Base-by-base conservation (phyloP, 2,888 invertebrate genomes). In the Morpho helenor region DNA sequence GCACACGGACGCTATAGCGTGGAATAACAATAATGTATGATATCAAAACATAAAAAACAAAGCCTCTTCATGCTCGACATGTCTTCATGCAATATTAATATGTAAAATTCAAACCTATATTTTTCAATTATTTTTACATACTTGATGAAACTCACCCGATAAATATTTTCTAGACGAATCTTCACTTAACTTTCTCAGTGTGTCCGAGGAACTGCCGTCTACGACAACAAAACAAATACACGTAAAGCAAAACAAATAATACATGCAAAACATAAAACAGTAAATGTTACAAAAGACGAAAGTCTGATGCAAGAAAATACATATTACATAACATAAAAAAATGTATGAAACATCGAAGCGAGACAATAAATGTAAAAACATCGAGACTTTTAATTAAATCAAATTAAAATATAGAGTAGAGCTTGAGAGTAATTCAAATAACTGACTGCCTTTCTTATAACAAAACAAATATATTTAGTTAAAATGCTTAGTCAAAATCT, bases 101-200 rank as follows among this genome's bases (percentile, higher is more conserved):
- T 58, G 51, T 55, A 41, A 44, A 52, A 57, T 9, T 56, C 42
- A 44, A 31, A 31, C 3, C 1, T 42, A 23, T 45, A 52, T 49
- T 49, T 53, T 10, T 49, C 16, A 7, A 53, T 58, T 16, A 22
- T 48, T 48, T 31, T 61, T 57, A 58, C 7, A 48, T 47, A 58
- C 9, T 10, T 22, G 43, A 65, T 68, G 57, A 65, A 70, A 75
- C 87, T 84, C 77, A 91, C 91, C 91, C 81, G 91, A 90, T 71
- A 91, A 80, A 77, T 89, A 89, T 83, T 91, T 91, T 82, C 91
- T 84, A 63, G 91, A 91, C 65, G 83, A 86, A 71, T 91, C 91
- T 82, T 91, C 90, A 72, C 91, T 91, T 68, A 85, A 79, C 73
- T 89, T 91, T 79, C 91, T 83, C 69, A 83, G 76, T 65, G 87